phyloP scores from a whole-genome alignment of 2,113 vertebrate species.

The Cyanocitta stelleri region DNA sequence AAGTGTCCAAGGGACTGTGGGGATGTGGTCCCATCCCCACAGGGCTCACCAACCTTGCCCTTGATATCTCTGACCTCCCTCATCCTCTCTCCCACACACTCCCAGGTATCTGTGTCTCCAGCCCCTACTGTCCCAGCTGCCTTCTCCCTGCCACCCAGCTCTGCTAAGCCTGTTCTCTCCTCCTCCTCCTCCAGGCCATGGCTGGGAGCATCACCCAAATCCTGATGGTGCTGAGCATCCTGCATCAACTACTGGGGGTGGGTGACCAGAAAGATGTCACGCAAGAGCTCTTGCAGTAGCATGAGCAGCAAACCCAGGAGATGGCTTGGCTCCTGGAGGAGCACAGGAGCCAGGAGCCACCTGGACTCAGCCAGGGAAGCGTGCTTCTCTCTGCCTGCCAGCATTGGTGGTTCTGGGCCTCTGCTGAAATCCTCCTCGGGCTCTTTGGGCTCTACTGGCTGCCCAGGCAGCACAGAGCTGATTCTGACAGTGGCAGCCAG shows the following conservation, averaged over 20 bases:
- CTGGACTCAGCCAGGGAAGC: not conserved
- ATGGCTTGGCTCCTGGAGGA: not conserved
- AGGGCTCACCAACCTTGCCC: not conserved
- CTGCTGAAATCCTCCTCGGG: not conserved
- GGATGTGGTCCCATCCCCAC: accelerated
- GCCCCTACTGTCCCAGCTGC: not conserved
- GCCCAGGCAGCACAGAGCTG: not conserved
- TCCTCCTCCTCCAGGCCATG: not conserved
- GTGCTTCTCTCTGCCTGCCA: not conserved
- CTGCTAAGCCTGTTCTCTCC: not conserved
- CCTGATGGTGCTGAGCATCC: not conserved
- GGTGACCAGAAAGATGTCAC: not conserved
- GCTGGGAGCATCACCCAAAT: not conserved
- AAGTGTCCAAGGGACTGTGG: not conserved
- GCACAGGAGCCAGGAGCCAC: not conserved
- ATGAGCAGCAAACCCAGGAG: not conserved
- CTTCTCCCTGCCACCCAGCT: not conserved
- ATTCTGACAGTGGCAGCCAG: not conserved
- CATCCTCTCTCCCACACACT: not conserved
- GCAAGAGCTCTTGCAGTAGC: not conserved
- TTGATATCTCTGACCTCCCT: not conserved
- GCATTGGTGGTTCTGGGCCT: not conserved
- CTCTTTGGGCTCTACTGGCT: not conserved
- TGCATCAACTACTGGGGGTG: accelerated
- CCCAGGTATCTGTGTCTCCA: not conserved